phyloP scores from a whole-genome alignment of 2,113 vertebrate species.

The Poeciliopsis turrubarensis region DNA sequence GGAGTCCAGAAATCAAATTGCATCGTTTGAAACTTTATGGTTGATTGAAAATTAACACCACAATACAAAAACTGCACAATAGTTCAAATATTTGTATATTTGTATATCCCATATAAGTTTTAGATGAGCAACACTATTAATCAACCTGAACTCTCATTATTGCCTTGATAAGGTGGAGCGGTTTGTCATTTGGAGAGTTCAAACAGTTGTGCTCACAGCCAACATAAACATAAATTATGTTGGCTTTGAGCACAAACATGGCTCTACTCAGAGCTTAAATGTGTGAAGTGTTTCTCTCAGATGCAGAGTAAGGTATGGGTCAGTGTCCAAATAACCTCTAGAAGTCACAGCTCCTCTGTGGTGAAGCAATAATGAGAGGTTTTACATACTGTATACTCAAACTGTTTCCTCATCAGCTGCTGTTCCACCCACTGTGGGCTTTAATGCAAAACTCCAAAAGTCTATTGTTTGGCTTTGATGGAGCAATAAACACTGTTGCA shows the following conservation, averaged over 20 bases:
- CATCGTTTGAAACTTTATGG: too few relatives aligned
- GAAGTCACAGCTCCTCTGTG: slow-evolving; percentile 2
- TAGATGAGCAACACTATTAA: slow-evolving; percentile 7
- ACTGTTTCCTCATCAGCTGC: slow-evolving; percentile 4
- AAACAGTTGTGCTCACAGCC: slow-evolving; percentile 9
- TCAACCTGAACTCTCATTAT: slow-evolving; percentile 25
- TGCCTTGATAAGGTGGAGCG: slow-evolving; percentile 58
- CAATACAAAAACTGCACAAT: too few relatives aligned
- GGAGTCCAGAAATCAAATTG: not conserved
- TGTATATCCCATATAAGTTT: not conserved
- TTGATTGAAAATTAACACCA: too few relatives aligned
- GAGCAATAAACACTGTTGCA: slow-evolving; percentile 1
- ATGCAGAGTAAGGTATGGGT: slow-evolving; percentile 20
- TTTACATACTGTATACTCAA: slow-evolving; percentile 30
- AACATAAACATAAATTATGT: not conserved
- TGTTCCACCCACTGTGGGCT: slow-evolving; percentile 23
- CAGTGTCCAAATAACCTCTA: slow-evolving; percentile 28
- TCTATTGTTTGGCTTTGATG: slow-evolving; percentile 25
- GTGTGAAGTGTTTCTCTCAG: slow-evolving; percentile 42
- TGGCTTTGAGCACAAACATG: slow-evolving; percentile 56
- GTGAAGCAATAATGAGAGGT: slow-evolving; percentile 13
- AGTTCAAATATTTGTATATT: too few relatives aligned
- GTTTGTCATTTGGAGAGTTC: slow-evolving; percentile 45
- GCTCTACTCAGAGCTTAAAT: slow-evolving; percentile 54
- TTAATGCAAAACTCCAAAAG: slow-evolving; percentile 14